Evolutionary conservation across 2,888 invertebrate species (phyloP), one percentile per base, ranked within the genome.

Genomic region (Hypolimnas misippus): DNA sequence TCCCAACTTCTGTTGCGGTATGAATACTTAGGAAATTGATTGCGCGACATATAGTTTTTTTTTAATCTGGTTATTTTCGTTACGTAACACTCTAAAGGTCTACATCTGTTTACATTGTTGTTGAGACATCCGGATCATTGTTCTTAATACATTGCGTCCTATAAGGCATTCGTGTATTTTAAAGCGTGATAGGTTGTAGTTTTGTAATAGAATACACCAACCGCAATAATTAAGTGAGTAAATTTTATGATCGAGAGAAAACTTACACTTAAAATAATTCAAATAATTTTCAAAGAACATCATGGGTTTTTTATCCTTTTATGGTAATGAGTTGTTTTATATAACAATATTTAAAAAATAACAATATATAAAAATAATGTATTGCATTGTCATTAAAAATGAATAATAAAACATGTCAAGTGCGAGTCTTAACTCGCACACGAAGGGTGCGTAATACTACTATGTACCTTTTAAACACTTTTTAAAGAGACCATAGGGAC

Each of bases 101-200:
- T 31, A 46, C 10, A 62, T 65, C 57, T 49, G 38, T 57, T 57
- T 52, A 53, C 56, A 67, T 56, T 61, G 56, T 55, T 49, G 50
- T 40, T 61, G 25, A 54, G 51, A 62, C 64, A 64, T 67, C 67
- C 67, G 64, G 62, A 62, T 64, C 53, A 64, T 67, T 67, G 63
- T 64, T 66, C 61, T 64, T 57, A 31, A 42, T 62, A 40, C 31
- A 44, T 35, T 31, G 57, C 54, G 55, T 64, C 55, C 63, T 64
- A 63, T 16, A 64, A 55, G 50, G 14, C 38, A 31, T 42, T 57
- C n/a, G 46, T 17, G 38, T 61, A 38, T 61, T 50, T 44, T 21
- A 2, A 42, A 52, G 38, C 60, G 46, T 57, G 54, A 52, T 59
- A 55, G 50, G 56, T 61, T 55, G 49, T 10, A 38, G 19, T 14